Evolutionary conservation across 2,888 invertebrate species (phyloP), one percentile per base, ranked within the genome.

Genomic region (Phyllotreta striolata): DNA sequence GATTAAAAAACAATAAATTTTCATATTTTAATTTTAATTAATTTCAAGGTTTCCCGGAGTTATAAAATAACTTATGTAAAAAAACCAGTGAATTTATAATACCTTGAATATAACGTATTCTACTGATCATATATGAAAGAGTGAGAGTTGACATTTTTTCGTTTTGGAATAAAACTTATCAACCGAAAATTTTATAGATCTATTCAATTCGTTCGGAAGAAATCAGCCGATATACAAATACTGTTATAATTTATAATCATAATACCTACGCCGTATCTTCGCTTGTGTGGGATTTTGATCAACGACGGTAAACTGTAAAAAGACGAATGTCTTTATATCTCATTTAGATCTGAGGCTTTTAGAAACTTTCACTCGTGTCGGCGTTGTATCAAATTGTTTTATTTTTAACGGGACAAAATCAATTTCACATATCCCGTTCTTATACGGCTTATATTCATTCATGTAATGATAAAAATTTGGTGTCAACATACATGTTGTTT

Each of bases 11-110:
- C 14, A 47, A 47, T 47, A 6, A 47, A 47, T 47, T 47, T 47
- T 47, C 14, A 47, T 47, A 44, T 44, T 44, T 44, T 44, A 44
- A 44, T 13, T 47, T 47, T 47, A 47, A 47, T 47, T 47, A 47
- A 47, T 10, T 47, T 47, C 47, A 47, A 47, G 47, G 47, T 10
- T 44, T 10, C 10, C 9, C 9, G n/a, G 14, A 44, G 46, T 44
- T 44, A 6, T 13, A 47, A 47, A 47, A 47, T 47, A 47, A 47
- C 24, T 47, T 47, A 34, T 13, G 44, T 24, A 24, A 24, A 24
- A 24, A 44, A 44, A 44, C 12, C n/a, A 9, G 10, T 44, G 24
- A 47, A 47, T 47, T 9, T 47, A 6, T 13, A 34, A 14, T 24
- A 24, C 24, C 9, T 14, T 24, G 6, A 47, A 8, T 46, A 14